phyloP scores from a whole-genome alignment of 1,140 invertebrate genomes.

The Pissodes strobi region DNA sequence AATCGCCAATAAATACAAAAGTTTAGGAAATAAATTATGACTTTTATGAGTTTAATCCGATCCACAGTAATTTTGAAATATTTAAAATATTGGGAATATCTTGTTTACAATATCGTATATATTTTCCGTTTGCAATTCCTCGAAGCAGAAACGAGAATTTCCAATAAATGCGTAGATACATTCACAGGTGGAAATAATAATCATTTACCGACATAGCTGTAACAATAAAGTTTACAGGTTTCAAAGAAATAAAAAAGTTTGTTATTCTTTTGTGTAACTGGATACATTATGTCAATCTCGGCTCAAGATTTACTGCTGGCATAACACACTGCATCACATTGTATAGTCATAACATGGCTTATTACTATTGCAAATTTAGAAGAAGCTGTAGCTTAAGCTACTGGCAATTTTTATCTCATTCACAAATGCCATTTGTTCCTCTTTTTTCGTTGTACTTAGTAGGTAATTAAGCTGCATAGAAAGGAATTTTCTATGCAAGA shows the following conservation, averaged over 20 bases:
- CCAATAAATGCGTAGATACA: not conserved
- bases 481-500: no score
- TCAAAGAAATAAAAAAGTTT: slow-evolving; percentile 16
- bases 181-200: slow-evolving; percentile 15
- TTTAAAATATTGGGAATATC: no score
- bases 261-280: slow-evolving; percentile 25
- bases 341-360: slow-evolving; percentile 32
- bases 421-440: no score
- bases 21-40: no score
- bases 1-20: no score
- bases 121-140: not conserved
- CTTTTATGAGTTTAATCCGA: no score
- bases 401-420: no score
- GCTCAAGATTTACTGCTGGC: slow-evolving; percentile 17
- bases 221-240: slow-evolving; percentile 17
- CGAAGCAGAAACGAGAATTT: slow-evolving; percentile 1
- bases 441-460: no score
- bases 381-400: slow-evolving; percentile 15
- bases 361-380: slow-evolving; percentile 26
- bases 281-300: slow-evolving; percentile 30
- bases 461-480: no score
- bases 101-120: not conserved
- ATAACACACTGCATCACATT: slow-evolving; percentile 24
- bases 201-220: not conserved
- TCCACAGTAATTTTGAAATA: no score